phyloP scores from a whole-genome alignment of 2,888 invertebrate genomes.

The Spatulosminthurus flaviceps region DNA sequence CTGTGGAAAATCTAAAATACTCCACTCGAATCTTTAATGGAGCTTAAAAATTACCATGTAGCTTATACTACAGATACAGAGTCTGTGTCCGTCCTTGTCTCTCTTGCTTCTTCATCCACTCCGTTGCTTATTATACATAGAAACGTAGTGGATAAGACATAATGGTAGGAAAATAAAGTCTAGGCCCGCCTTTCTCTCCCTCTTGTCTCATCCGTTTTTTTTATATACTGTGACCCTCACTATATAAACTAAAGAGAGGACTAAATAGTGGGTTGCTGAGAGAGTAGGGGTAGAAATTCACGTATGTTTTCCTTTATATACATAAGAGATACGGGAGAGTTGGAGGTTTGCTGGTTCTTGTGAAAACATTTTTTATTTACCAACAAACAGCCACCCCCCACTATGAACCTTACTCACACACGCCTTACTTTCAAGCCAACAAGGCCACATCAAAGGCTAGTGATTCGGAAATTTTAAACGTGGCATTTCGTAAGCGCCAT shows the following conservation, averaged over 20 bases:
- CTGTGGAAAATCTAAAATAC: slow-evolving; percentile 48
- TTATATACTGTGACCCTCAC: no score
- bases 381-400: slow-evolving; percentile 19
- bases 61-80: no score
- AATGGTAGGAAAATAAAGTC: no score
- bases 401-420: slow-evolving; percentile 19
- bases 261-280: not conserved
- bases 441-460: slow-evolving; percentile 30
- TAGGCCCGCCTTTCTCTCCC: no score
- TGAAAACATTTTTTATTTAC: slow-evolving; percentile 27
- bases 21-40: slow-evolving; percentile 48
- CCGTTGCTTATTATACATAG: no score
- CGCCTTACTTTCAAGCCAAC: slow-evolving; percentile 3
- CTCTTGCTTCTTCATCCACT: no score
- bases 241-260: no score
- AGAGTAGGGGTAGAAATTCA: not conserved
- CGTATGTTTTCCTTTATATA: not conserved
- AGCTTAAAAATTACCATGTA: slow-evolving; percentile 27
- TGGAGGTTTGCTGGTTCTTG: not conserved
- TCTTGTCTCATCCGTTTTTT: no score
- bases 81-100: no score
- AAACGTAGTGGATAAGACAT: no score
- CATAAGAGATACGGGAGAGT: not conserved
- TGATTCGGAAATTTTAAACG: slow-evolving; percentile 27
- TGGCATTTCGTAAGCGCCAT: slow-evolving; percentile 20